Base-by-base conservation (phyloP, 2,888 invertebrate species). In the Trachelus stipa region DNA sequence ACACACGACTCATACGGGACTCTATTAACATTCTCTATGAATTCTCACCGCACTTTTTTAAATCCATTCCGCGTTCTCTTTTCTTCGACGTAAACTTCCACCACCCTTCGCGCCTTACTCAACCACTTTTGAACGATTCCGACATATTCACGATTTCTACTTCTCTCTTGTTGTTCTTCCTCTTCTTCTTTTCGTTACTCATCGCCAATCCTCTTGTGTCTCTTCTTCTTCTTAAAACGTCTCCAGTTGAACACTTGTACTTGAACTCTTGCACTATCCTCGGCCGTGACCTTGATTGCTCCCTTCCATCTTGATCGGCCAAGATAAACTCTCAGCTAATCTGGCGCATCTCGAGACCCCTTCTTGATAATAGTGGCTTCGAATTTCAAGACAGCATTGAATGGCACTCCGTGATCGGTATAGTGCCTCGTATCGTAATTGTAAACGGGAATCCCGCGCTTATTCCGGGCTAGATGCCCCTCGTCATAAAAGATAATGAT, bases 11-110 rank as follows among this genome's bases (percentile, higher is more conserved):
- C 56, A 56, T 56, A 56, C 56, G 56, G 23, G 56, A 56, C 56
- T 56, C 56, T 56, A 56, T 56, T 56, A 56, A 56, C 23, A 23
- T 56, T 56, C 56, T 56, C 56, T 56, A 9, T 56, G 56, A 56
- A 23, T 56, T 56, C 56, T 56, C 56, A 56, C 56, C 56, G 23
- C 56, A 56, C 56, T 56, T 56, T 23, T 40, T 56, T 56, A 23
- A 37, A 23, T 56, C 23, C 23, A 56, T 23, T 56, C 56, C 56
- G 23, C 23, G 23, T 79, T 77, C 75, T 34, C 31, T 71, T 77
- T 73, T 73, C 69, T 73, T 68, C 76, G 76, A 79, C 79, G 74
- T 82, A 82, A 77, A 79, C 78, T 79, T 68, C 80, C 76, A 82
- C 73, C 76, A 81, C 79, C 76, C 79, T 80, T 81, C 78, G 79